These are phyloP conservation scores for Momotus momota DNA, from an alignment of 2,797 vertebrate species.

Conservation along the genomic window DNA sequence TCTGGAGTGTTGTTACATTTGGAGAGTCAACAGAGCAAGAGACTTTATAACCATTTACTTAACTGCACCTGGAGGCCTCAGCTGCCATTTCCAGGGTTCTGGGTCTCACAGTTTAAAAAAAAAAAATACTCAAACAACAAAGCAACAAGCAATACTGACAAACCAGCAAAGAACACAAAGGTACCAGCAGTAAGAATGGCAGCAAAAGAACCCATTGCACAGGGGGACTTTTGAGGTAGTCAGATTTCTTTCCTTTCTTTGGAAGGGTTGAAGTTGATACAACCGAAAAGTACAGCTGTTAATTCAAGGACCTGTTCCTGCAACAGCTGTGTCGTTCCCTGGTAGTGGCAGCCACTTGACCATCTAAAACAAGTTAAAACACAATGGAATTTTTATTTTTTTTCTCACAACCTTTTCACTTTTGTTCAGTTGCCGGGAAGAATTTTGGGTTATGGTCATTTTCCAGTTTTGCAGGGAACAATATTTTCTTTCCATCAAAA, in stretches of 20 bases:
- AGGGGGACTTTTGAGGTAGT: background rate
- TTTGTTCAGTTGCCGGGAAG: background rate
- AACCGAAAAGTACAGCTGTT: background rate
- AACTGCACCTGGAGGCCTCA: background rate
- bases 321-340: background rate
- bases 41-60: background rate
- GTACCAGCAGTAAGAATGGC: background rate
- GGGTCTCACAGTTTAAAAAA: background rate
- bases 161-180: background rate
- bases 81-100: background rate
- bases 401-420: background rate
- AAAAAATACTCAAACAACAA: background rate
- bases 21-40: background rate
- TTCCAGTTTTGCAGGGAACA: background rate
- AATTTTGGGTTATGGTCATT: background rate
- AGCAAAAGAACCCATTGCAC: background rate
- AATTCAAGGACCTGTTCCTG: background rate
- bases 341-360: rapidly evolving
- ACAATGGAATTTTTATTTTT: background rate
- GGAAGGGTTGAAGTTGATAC: background rate
- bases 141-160: background rate
- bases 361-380: background rate
- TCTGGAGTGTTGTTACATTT: background rate
- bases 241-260: background rate
- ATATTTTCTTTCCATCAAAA: background rate